Evolutionary conservation across 2,888 invertebrate species (phyloP), one percentile per base, ranked within the genome.

Genomic region (Melinaea marsaeus): DNA sequence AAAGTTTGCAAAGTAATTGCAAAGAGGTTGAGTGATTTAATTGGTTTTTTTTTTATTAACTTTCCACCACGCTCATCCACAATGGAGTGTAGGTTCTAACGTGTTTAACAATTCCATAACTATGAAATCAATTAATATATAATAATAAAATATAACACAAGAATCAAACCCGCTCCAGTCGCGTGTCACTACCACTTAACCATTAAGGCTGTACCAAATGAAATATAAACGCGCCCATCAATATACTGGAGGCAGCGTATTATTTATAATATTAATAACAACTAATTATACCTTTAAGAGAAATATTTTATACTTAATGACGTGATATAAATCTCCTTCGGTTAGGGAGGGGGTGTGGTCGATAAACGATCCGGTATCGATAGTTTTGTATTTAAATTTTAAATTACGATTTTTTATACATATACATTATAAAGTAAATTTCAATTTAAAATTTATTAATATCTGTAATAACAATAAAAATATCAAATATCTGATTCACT

Each of bases 261-360:
- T 88, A 88, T 88, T 89, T 87, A 88, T 85, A 88, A 88, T 90
- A 89, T 90, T 89, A 90, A 90, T 90, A 89, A 87, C 88, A 85
- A 78, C 88, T 90, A 90, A 90, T 90, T 87, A 90, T 89, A 89
- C 81, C 85, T 82, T 88, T 88, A 85, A 88, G 87, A 86, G 87
- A 89, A 87, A 90, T 90, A 90, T 90, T 88, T 90, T 88, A 89
- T 88, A 85, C 84, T 83, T 89, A 90, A 90, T 90, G 90, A 90
- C 86, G 82, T 76, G 87, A 88, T 89, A 90, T 90, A 88, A 90
- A 90, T 90, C 90, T 88, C 79, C 78, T 79, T 79, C 78, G 75
- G 72, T 47, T 85, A 87, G 86, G 69, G 86, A 62, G 87, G 71
- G 79, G 48, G 61, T 47, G 55, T 5, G 13, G 67, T 74, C 72